Conservation (phyloP, 2,113 vertebrate genomes). For the Oryzias melastigma region DNA sequence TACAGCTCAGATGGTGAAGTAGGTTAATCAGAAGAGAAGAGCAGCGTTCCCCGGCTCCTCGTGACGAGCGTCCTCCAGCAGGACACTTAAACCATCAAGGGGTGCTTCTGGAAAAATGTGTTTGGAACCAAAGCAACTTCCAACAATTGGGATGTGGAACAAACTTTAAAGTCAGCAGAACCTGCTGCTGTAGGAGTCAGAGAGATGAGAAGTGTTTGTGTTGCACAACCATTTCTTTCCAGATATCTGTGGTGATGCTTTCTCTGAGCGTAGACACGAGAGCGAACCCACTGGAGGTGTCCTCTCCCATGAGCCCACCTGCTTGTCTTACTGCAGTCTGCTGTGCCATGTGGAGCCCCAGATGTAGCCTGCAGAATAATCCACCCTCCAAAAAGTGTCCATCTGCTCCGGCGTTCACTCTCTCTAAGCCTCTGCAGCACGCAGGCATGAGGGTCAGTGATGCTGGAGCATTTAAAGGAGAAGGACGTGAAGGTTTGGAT, state of each 20-base stretch:
- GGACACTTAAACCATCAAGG: too few relatives aligned
- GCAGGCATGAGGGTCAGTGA: conserved; percentile 78
- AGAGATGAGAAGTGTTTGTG: conserved; percentile 23
- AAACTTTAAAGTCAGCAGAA: neutral
- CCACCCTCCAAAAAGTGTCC: conserved; percentile 88
- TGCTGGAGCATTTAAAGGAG: conserved; percentile 79
- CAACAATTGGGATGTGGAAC: too few relatives aligned
- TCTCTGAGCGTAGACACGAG: conserved; percentile 55
- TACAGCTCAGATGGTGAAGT: too few relatives aligned
- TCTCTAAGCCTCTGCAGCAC: conserved; percentile 79
- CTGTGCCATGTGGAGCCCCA: conserved; percentile 91
- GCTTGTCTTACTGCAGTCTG: conserved; percentile 80
- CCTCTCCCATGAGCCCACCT: conserved; percentile 73
- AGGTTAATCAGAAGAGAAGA: too few relatives aligned
- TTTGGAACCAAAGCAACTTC: too few relatives aligned
- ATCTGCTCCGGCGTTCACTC: conserved; percentile 84
- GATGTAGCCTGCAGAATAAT: conserved; percentile 95
- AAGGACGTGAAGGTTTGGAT: too few relatives aligned
- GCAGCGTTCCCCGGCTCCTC: too few relatives aligned
- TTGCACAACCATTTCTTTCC: conserved; percentile 31
- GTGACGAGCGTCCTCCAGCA: too few relatives aligned
- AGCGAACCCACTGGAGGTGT: conserved; percentile 67
- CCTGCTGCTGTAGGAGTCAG: neutral
- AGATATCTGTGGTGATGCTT: conserved; percentile 49
- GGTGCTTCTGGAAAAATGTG: too few relatives aligned